These are phyloP conservation scores for Cuniculus paca DNA, from an alignment of 2,797 vertebrate species.

Conservation along the genomic window DNA sequence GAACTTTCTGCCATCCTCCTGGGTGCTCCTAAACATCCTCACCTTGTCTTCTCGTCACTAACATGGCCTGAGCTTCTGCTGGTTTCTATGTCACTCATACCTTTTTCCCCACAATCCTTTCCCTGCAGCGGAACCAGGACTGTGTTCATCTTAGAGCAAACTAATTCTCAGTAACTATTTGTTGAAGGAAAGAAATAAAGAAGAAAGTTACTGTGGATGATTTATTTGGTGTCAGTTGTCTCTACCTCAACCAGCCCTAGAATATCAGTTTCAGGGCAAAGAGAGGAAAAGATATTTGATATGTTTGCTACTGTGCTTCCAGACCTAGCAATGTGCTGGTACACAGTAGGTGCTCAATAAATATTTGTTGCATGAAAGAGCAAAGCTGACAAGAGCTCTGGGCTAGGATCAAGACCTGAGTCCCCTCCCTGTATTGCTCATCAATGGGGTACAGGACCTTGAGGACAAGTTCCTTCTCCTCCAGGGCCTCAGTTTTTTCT, in stretches of 20 bases:
- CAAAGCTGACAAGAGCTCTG: background rate
- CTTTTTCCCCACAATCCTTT: background rate
- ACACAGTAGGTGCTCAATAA: background rate
- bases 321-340: background rate
- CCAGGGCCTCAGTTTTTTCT: background rate
- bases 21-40: background rate
- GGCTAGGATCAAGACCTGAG: background rate
- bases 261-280: background rate
- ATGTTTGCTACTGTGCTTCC: background rate
- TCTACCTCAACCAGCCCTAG: background rate
- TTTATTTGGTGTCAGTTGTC: background rate
- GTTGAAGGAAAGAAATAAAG: background rate
- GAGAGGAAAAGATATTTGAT: background rate
- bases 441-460: background rate
- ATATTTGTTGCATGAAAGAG: background rate
- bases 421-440: background rate
- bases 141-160: background rate
- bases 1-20: no score
- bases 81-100: background rate
- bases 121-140: background rate
- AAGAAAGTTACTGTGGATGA: background rate
- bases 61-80: background rate
- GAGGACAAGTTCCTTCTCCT: background rate
- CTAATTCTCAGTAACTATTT: conserved; percentile 17
- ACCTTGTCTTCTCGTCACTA: background rate